A percentile compares a stretch with the other conserved stretches of the same genome.
These are phyloP conservation scores for Lathronympha strigana DNA, from an alignment of 2,888 invertebrate species.

Conservation along the genomic window DNA sequence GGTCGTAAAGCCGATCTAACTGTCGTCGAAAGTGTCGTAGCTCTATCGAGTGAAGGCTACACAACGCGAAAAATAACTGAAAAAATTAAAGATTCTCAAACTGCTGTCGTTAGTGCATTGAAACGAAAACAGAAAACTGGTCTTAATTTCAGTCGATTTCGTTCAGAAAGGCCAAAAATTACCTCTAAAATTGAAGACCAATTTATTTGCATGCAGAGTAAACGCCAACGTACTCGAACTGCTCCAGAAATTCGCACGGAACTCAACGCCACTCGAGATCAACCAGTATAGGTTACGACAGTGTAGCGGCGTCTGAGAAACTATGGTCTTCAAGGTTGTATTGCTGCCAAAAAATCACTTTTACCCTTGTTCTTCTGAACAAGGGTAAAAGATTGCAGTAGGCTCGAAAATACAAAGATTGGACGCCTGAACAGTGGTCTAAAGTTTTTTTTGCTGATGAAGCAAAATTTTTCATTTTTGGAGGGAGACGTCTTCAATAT, in stretches of 20 bases:
- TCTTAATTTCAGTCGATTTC: background rate
- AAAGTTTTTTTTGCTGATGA: slow-evolving; percentile 10
- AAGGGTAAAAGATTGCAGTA: background rate
- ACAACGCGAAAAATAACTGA: slow-evolving; percentile 5
- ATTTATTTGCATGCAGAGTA: slow-evolving; percentile 1
- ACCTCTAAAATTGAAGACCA: slow-evolving; percentile 2
- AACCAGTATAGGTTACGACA: slow-evolving; percentile 13
- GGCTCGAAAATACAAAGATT: background rate
- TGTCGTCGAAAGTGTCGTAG: slow-evolving; percentile 25
- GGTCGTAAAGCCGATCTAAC: slow-evolving; percentile 19
- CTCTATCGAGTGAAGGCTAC: slow-evolving; percentile 15
- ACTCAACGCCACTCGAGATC: slow-evolving; percentile 14
- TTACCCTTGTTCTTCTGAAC: background rate
- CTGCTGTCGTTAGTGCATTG: slow-evolving; percentile 4
- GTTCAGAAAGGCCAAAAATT: background rate
- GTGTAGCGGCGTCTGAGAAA: slow-evolving; percentile 11
- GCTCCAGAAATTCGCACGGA: slow-evolving; percentile 18
- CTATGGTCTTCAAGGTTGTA: background rate
- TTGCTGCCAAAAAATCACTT: slow-evolving; percentile 5
- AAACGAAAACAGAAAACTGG: slow-evolving; percentile 3
- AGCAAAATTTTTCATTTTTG: background rate
- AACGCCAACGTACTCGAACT: slow-evolving; percentile 5
- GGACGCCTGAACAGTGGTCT: background rate
- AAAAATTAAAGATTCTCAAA: slow-evolving; percentile 16
- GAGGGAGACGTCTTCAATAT: slow-evolving; percentile 12